Evolutionary conservation across 2,888 invertebrate species (phyloP).

Genomic region (Neria commutata): DNA sequence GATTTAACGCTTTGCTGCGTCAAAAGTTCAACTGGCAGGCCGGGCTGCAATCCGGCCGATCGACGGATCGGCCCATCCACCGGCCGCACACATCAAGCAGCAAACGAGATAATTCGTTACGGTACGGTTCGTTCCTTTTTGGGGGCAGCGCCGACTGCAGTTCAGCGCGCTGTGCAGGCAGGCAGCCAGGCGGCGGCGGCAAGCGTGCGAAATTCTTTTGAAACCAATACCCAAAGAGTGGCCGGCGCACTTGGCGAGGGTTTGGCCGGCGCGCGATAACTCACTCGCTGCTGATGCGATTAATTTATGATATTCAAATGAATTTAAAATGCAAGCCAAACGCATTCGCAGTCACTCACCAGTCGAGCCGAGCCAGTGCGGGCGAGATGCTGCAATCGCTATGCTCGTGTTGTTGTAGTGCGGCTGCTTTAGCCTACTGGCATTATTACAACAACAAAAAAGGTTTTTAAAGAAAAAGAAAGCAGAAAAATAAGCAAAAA

Average conservation of each 20-base stretch:
- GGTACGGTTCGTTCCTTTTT: not conserved
- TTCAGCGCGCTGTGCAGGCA: not conserved
- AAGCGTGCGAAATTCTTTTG: conserved; percentile 7
- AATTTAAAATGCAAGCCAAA: conserved; percentile 7
- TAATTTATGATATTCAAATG: conserved; percentile 7
- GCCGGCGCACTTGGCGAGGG: not conserved
- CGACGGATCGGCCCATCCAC: no score
- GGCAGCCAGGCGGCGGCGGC: not conserved
- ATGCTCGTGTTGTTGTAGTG: no score
- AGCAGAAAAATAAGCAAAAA: no score
- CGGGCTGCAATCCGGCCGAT: not conserved
- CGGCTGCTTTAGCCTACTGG: not conserved
- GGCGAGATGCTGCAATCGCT: no score
- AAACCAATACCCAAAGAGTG: not conserved
- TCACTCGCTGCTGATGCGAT: conserved; percentile 4
- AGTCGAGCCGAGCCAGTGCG: no score
- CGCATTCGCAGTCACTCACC: not conserved
- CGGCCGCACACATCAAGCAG: no score
- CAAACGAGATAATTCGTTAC: conserved; percentile 1
- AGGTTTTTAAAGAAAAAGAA: not conserved
- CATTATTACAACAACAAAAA: no score
- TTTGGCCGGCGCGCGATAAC: not conserved
- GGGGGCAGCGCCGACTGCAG: no score
- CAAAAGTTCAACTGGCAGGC: not conserved
- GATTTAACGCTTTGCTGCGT: not conserved